Evolutionary conservation across 2,797 vertebrate genomes (phyloP).

Genomic region (Syngnathus acus): DNA sequence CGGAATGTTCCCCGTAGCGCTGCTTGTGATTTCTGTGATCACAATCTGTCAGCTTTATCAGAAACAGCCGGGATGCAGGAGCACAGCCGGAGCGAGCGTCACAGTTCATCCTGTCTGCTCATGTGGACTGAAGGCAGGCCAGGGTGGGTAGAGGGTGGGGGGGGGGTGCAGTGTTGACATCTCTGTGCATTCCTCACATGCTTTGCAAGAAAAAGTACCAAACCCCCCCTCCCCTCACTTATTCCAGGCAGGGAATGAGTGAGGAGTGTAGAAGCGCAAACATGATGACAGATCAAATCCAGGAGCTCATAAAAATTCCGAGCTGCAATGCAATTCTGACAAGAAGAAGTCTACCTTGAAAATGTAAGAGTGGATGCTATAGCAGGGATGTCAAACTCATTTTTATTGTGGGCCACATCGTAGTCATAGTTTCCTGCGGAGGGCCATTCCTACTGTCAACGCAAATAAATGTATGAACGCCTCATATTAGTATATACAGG

Average conservation of each 20-base stretch:
- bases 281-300: background rate
- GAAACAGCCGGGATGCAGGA: conserved; percentile 32
- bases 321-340: background rate
- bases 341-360: background rate
- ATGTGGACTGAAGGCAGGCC: conserved; percentile 34
- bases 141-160: conserved; percentile 19
- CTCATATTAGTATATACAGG: no score
- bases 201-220: conserved; percentile 44
- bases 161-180: conserved; percentile 38
- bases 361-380: background rate
- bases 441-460: no score
- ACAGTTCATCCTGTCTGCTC: conserved; percentile 26
- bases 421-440: no score
- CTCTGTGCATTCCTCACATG: conserved; percentile 66
- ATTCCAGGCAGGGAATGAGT: conserved; percentile 35
- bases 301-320: background rate
- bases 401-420: no score
- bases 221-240: conserved; percentile 29
- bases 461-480: no score
- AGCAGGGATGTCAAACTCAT: no score
- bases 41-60: conserved; percentile 41
- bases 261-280: conserved; percentile 4
- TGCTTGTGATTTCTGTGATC: background rate
- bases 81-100: conserved; percentile 13
- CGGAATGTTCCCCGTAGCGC: background rate